Base-by-base conservation (phyloP, 2,888 invertebrate species). In the Tenthredo livida region DNA sequence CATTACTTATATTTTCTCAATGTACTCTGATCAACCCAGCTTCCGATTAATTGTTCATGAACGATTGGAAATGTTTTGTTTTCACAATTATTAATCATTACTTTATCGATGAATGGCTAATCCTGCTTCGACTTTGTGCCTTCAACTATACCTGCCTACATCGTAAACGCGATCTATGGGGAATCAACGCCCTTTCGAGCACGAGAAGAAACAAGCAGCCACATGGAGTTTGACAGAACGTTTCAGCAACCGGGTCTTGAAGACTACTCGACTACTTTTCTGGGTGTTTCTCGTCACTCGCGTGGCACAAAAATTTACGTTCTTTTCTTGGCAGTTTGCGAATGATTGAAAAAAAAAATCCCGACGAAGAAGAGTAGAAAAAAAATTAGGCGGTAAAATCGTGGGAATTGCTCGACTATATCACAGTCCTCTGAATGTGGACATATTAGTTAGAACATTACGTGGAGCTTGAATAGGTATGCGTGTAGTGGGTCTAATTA, bases 341-440 rank as follows among this genome's bases (percentile, higher is more conserved):
- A 47, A 47, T 12, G 47, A 47, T 47, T 47, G 0, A 0, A 47
- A 67, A 67, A 67, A 15, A 29, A 15, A 25, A 12, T 65, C 17
- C 17, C n/a, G 54, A 3, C 5, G 54, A 54, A 29, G 40, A 40
- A 40, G 0, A 40, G 10, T 40, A 10, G 40, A 2, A 40, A 21
- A 40, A 72, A 72, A 72, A 72, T 40, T 73, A 3, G 72, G 21
- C 9, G 72, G 21, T 73, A 73, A 73, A 43, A 73, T 73, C 72
- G 72, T 73, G 72, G n/a, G 43, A 73, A 72, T 72, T 9, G 12
- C 7, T 21, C 15, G 33, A 72, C 37, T 7, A 72, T 67, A 29
- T 5, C 17, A 21, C 37, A 72, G 72, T 9, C 72, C 72, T 21
- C 9, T 72, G 15, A 50, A 77, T 54, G 33, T 29, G 9, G 33